These are phyloP conservation scores for Callopanchax toddi DNA, from an alignment of 2,113 vertebrate species.

Conservation along the genomic window DNA sequence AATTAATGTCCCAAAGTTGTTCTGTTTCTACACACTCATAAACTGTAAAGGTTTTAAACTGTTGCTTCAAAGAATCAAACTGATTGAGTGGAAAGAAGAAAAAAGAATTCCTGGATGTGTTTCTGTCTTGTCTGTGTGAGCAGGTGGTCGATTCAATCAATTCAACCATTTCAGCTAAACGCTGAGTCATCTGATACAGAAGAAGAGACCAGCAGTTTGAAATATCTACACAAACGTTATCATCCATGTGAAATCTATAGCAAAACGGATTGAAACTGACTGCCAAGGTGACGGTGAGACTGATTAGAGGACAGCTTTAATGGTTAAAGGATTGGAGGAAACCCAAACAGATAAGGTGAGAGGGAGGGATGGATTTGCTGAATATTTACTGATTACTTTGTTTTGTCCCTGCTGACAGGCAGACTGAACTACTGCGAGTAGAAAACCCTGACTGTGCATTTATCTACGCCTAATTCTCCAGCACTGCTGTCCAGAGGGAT, in stretches of 20 bases:
- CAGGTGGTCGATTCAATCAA: too few relatives aligned
- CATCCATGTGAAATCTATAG: too few relatives aligned
- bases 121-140: too few relatives aligned
- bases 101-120: too few relatives aligned
- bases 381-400: constrained; percentile 47
- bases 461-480: background rate
- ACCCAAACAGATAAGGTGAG: constrained; percentile 39
- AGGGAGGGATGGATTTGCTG: constrained; percentile 37
- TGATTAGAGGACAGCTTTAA: constrained; percentile 22
- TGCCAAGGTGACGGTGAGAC: constrained; percentile 49
- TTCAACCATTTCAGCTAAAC: too few relatives aligned
- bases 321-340: constrained; percentile 26
- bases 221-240: constrained; percentile 29
- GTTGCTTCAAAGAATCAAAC: too few relatives aligned
- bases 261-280: constrained; percentile 27
- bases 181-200: constrained; percentile 10
- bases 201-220: constrained; percentile 4
- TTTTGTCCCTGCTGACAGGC: constrained; percentile 30
- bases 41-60: too few relatives aligned
- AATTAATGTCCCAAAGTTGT: too few relatives aligned
- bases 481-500: background rate
- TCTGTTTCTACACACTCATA: too few relatives aligned
- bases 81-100: too few relatives aligned
- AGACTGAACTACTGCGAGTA: constrained; percentile 10
- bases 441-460: constrained; percentile 13